Base-by-base conservation (phyloP, 2,113 vertebrate genomes). In the Desmodus rotundus region DNA sequence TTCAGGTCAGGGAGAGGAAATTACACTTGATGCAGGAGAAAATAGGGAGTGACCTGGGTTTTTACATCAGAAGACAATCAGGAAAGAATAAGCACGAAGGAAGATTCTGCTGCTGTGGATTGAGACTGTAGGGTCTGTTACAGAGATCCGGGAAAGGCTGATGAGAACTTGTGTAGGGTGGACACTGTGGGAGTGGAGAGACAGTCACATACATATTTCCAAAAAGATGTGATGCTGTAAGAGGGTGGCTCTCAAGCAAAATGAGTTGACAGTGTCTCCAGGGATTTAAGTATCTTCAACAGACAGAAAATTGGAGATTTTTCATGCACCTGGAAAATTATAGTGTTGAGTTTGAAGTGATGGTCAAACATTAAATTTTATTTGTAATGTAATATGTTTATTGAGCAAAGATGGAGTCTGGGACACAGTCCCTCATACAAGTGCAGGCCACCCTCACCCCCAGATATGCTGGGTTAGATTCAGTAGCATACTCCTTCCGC, bases 401-500 rank as follows among this genome's bases (percentile, higher is more conserved):
- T 9, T n/a, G 43, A 17, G 45, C 2, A 50, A 22, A 12, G 24
- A 22, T 43, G 31, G 26, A 93, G 31, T 20, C 9, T 24, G 26
- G 22, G 26, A 3, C 11, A 12, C 11, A 70, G 5, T 26, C 4
- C 0, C 9, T 12, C 20, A 16, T 26, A 36, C 28, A 13, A 0
- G 3, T 26, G 2, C 11, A 36, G 41, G 12, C 2, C 14, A 20
- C 24, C 12, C n/a, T 50, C 1, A 22, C 28, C 16, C n/a, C 43
- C 41, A 72, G n/a, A 50, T 3, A 14, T 11, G 36, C 7, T 13
- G 13, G 22, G 24, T 65, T 26, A 84, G 54, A 78, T 9, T 58
- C 38, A 67, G 22, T 12, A 20, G 43, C 22, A 17, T 16, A 19
- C 28, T 89, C 41, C 50, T 45, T 78, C 47, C 15, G 80, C 70